Percentiles rank a stretch among this genome's conserved stretches.
Evolutionary conservation across 2,888 invertebrate genomes (phyloP).

Genomic region (Petrolisthes manimaculis): DNA sequence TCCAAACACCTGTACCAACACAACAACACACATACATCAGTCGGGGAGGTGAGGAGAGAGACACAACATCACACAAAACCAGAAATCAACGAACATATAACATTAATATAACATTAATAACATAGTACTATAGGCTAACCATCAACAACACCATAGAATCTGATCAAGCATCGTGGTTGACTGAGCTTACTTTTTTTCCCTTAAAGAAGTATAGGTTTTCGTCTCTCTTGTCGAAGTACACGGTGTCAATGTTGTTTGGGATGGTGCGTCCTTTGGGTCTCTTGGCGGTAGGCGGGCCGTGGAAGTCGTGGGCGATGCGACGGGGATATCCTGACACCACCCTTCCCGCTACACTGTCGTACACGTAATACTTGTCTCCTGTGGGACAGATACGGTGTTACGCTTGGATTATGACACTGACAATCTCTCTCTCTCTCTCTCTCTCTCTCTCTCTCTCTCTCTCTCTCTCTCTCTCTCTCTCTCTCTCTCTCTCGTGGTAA

Average conservation of each 20-base stretch:
- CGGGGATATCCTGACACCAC: conserved; percentile 49
- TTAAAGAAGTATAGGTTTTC: conserved; percentile 62
- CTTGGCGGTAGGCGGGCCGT: conserved; percentile 43
- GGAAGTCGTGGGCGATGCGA: conserved; percentile 58
- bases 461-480: conserved; percentile 24
- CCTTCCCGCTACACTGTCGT: conserved; percentile 25
- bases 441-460: conserved; percentile 11
- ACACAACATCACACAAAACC: not conserved
- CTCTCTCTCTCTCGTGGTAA: not conserved
- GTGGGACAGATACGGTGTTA: not conserved
- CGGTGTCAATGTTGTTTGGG: conserved; percentile 57
- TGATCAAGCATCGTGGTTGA: not conserved
- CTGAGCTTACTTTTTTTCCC: conserved; percentile 44
- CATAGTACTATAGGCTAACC: not conserved
- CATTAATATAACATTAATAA: not conserved
- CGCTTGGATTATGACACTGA: not conserved
- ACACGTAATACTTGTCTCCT: conserved; percentile 54
- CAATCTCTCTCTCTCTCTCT: not conserved
- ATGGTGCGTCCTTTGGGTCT: conserved; percentile 35
- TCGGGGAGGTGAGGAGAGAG: not conserved
- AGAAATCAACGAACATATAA: not conserved
- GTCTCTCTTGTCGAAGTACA: conserved; percentile 61
- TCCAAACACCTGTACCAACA: conserved; percentile 52
- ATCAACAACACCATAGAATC: not conserved
- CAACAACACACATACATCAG: not conserved